A percentile compares a stretch with the other conserved stretches of the same genome.
phyloP scores from a whole-genome alignment of 2,113 vertebrate species.

The Cebus imitator region DNA sequence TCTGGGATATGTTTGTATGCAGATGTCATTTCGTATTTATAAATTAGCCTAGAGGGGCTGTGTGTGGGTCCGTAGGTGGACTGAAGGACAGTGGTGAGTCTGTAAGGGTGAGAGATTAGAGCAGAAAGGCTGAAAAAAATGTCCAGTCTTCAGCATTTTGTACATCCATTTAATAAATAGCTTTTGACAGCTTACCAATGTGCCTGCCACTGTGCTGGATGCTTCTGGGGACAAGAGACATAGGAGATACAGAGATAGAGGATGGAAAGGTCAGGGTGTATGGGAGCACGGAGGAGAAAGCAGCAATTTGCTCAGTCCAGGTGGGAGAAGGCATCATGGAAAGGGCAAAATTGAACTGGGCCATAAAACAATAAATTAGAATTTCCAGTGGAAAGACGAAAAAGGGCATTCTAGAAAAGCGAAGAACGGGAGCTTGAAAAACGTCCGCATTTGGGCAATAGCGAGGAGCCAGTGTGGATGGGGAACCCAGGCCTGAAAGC shows the following conservation, averaged over 20 bases:
- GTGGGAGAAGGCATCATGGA: not conserved
- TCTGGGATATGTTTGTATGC: constrained; percentile 25
- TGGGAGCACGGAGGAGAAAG: not conserved
- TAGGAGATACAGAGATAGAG: not conserved
- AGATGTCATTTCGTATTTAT: constrained; percentile 55
- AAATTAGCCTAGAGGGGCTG: not conserved
- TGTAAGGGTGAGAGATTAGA: not conserved
- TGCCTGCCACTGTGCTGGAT: not conserved
- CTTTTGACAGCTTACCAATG: not conserved
- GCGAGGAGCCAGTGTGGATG: fast-evolving
- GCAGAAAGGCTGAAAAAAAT: not conserved
- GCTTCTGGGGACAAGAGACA: not conserved
- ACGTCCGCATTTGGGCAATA: not conserved
- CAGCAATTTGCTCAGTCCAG: not conserved
- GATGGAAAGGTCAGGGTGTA: not conserved
- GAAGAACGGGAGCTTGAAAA: not conserved
- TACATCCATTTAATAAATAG: not conserved
- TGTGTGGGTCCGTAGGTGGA: not conserved
- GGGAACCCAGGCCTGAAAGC: not conserved
- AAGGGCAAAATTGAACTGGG: not conserved
- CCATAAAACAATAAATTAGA: not conserved
- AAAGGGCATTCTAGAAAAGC: not conserved
- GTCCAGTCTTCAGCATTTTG: not conserved
- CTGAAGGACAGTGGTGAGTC: not conserved
- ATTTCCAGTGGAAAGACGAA: not conserved